Base-by-base conservation (phyloP, 2,888 invertebrate species). In the Rhagophthalmus giganteus region DNA sequence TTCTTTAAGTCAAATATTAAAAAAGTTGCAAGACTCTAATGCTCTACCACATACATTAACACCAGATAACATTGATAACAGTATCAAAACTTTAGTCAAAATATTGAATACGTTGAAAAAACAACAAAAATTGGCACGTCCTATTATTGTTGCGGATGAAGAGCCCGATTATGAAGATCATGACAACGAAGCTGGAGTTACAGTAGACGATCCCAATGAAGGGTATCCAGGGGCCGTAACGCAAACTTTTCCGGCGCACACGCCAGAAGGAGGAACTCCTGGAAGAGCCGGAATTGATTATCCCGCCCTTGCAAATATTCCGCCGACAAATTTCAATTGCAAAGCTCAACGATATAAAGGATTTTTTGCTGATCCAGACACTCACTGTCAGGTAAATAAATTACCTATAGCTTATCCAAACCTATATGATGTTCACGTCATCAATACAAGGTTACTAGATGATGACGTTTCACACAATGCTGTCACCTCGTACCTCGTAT, bases 311-410 rank as follows among this genome's bases (percentile, higher is more conserved):
- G 80, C 85, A 0, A 79, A 77, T 16, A 91, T 92, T 51, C 92
- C 92, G 0, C 77, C 79, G 50, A 92, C 92, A 0, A 79, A 77
- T 57, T 92, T 92, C 70, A 83, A 83, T 67, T 93, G 92, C 74
- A 88, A 88, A 64, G 83, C 87, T 52, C 92, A 93, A 69, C 79
- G 92, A 13, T 92, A 93, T 73, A 92, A 92, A 67, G 92, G 92
- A 50, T 93, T 92, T 76, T 92, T 92, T 65, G 92, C 91, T 2
- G 92, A 93, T 75, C 88, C 91, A 7, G 88, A 88, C 62, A 90
- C 92, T 3, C 82, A 86, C 63, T 93, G 92, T 70, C 92, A 93
- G 81, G 88, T 87, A 73, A 0, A 41, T 20, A 5, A 25, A 12
- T 35, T 24, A 15, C 10, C 2, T 31, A 9, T 12, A 13, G 12